A percentile compares a stretch with the other conserved stretches of the same genome.
Conservation (phyloP, 2,113 vertebrate genomes). For the Stictonetta naevosa region DNA sequence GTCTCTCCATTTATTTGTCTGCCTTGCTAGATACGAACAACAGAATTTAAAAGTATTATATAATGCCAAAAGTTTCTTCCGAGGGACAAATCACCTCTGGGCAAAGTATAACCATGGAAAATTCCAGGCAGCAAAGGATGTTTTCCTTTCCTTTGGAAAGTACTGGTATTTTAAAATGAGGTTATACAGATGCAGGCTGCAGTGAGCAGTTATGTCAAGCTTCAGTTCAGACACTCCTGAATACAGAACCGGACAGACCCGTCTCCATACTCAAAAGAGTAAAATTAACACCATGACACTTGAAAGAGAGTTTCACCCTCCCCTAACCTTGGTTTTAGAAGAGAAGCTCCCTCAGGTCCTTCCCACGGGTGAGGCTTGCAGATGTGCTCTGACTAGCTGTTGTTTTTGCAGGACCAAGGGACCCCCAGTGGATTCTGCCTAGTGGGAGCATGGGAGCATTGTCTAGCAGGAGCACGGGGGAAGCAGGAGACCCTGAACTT, state of each 20-base stretch:
- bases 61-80: not conserved
- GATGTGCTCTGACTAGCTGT: not conserved
- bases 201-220: not conserved
- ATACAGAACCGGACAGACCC: fast-evolving
- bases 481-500: not conserved
- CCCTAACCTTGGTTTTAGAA: not conserved
- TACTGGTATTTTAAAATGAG: not conserved
- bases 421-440: fast-evolving
- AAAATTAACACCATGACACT: fast-evolving
- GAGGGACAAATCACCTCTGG: not conserved
- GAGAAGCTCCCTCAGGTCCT: not conserved
- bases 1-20: not conserved
- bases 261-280: fast-evolving
- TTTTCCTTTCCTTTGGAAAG: conserved; percentile 34
- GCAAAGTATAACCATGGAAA: conserved; percentile 37
- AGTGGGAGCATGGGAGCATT: not conserved
- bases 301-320: fast-evolving
- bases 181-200: not conserved
- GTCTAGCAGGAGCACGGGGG: not conserved
- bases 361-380: fast-evolving
- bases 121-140: conserved; percentile 33
- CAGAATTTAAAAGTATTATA: not conserved
- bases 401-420: not conserved
- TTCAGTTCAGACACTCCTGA: not conserved
- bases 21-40: not conserved